Conservation (phyloP, 2,797 vertebrate species). For the Eulemur coronatus region DNA sequence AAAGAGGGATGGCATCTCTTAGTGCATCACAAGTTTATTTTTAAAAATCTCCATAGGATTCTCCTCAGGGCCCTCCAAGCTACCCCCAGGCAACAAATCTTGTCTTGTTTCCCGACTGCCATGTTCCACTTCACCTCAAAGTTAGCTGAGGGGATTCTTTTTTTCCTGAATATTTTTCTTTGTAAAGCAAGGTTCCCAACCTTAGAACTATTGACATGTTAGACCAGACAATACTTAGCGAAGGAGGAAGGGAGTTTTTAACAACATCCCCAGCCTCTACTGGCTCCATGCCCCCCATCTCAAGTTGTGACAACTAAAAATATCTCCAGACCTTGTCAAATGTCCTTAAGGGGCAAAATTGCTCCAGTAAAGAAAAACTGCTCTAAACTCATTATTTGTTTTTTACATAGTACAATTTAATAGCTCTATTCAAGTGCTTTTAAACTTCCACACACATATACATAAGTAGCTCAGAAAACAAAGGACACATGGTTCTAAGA, state of each 20-base stretch:
- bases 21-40: not conserved
- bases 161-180: not conserved
- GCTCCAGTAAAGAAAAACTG: not conserved
- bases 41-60: not conserved
- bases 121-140: not conserved
- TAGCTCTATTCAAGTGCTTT: not conserved
- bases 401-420: not conserved
- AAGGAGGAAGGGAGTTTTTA: not conserved
- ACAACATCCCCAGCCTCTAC: not conserved
- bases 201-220: not conserved
- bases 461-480: not conserved
- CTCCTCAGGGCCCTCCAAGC: not conserved
- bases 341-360: not conserved
- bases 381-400: not conserved
- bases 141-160: not conserved
- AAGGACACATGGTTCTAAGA: not conserved
- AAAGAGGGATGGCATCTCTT: not conserved
- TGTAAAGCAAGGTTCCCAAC: not conserved
- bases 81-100: not conserved
- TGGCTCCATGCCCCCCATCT: not conserved
- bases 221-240: not conserved
- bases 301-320: not conserved
- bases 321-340: not conserved
- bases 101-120: not conserved
- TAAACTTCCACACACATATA: not conserved